Evolutionary conservation across 2,888 invertebrate genomes (phyloP).

Genomic region (Pseudococcus longispinus): DNA sequence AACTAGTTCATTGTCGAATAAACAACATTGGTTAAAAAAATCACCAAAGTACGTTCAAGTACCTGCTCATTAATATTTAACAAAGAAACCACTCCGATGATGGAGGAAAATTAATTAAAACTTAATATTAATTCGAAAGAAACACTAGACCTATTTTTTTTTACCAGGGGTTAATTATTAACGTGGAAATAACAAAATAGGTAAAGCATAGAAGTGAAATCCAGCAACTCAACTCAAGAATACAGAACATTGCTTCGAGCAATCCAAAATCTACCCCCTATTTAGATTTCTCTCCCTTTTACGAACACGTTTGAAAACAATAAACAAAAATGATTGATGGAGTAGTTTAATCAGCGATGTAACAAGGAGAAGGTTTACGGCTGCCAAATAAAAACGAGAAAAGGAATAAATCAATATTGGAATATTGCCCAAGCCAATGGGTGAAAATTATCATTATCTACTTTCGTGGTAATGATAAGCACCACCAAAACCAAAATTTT

Average conservation of each 20-base stretch:
- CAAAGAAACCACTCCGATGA: too few relatives aligned
- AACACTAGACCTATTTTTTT: too few relatives aligned
- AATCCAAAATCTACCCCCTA: neutral
- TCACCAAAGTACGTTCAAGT: too few relatives aligned
- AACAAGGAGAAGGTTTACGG: neutral
- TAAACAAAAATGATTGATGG: conserved; percentile 6
- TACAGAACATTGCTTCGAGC: neutral
- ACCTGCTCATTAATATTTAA: too few relatives aligned
- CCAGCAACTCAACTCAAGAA: neutral
- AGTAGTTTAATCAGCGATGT: neutral
- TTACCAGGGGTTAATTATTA: too few relatives aligned
- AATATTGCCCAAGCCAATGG: neutral
- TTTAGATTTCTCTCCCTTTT: neutral
- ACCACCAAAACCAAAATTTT: neutral
- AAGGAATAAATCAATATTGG: conserved; percentile 8
- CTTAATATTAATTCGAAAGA: too few relatives aligned
- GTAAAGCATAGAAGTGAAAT: neutral
- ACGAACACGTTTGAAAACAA: neutral
- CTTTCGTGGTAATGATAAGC: neutral
- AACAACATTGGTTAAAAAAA: too few relatives aligned
- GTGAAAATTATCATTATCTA: neutral
- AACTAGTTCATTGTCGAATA: too few relatives aligned
- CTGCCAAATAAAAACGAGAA: neutral
- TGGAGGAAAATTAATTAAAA: too few relatives aligned
- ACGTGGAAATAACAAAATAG: too few relatives aligned